Evolutionary conservation across 2,888 invertebrate species (phyloP).

Genomic region (Nemapogon koenigi): DNA sequence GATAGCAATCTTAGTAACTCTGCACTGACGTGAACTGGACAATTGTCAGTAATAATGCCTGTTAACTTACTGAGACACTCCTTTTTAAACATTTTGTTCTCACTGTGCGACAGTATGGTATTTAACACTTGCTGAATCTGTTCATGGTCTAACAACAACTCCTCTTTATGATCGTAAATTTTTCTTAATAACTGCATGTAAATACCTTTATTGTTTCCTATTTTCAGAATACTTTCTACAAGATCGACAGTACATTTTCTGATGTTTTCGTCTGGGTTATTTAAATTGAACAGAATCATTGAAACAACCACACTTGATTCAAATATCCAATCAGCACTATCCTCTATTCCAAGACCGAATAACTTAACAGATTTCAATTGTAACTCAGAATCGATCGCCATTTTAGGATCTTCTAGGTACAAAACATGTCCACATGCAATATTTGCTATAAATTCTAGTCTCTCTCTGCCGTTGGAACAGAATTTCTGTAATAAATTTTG

Average conservation of each 20-base stretch:
- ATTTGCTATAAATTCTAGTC: slow-evolving; percentile 64
- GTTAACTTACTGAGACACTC: slow-evolving; percentile 41
- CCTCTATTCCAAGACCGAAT: slow-evolving; percentile 33
- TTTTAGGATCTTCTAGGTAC: slow-evolving; percentile 42
- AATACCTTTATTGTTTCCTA: slow-evolving; percentile 33
- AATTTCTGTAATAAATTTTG: slow-evolving; percentile 50
- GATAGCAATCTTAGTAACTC: slow-evolving; percentile 50
- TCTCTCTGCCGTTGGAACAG: slow-evolving; percentile 43
- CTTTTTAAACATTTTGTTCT: slow-evolving; percentile 39
- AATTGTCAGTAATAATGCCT: slow-evolving; percentile 33
- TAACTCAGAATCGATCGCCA: slow-evolving; percentile 49
- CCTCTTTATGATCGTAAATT: slow-evolving; percentile 55
- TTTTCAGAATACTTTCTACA: slow-evolving; percentile 37
- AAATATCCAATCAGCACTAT: slow-evolving; percentile 35
- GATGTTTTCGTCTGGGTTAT: slow-evolving; percentile 57
- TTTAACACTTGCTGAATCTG: slow-evolving; percentile 70
- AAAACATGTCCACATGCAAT: slow-evolving; percentile 57
- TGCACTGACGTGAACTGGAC: slow-evolving; percentile 51
- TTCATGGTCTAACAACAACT: slow-evolving; percentile 70
- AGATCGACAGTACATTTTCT: slow-evolving; percentile 64
- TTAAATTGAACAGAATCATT: slow-evolving; percentile 61
- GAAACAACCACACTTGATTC: slow-evolving; percentile 55
- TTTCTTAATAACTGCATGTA: slow-evolving; percentile 52
- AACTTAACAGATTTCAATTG: slow-evolving; percentile 59
- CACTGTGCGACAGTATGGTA: slow-evolving; percentile 64